These are phyloP conservation scores for Turritopsis rubra DNA, from an alignment of 30 jellyfish, hydroid and myxozoan species.

Conservation along the genomic window DNA sequence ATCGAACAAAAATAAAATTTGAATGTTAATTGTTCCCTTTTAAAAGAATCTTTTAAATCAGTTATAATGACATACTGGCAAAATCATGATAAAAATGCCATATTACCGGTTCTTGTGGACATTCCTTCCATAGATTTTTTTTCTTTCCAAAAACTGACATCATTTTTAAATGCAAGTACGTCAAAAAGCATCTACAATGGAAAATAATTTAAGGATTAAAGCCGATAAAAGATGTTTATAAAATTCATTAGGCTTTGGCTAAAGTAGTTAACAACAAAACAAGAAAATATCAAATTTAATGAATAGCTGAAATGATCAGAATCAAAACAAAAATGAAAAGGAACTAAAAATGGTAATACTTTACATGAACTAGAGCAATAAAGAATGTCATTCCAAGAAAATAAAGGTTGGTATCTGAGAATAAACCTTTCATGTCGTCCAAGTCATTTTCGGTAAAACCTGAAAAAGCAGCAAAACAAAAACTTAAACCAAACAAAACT, in stretches of 20 bases:
- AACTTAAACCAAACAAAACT: not conserved
- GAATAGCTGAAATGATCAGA: not conserved
- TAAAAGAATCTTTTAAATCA: too few relatives aligned
- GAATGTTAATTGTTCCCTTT: too few relatives aligned
- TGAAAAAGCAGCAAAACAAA: constrained; percentile 14
- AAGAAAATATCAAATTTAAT: not conserved
- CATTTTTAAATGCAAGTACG: constrained; percentile 95
- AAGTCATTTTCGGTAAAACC: constrained; percentile 92
- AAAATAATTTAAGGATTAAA: too few relatives aligned
- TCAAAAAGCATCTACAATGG: constrained; percentile 78
- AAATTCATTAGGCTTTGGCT: too few relatives aligned
- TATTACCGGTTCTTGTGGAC: constrained; percentile 85
- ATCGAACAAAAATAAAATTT: constrained; percentile 1
- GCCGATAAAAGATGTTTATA: too few relatives aligned
- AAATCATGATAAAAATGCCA: not conserved
- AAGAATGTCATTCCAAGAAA: constrained; percentile 84
- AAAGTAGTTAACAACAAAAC: too few relatives aligned
- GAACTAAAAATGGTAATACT: not conserved
- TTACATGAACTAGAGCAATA: constrained; percentile 86
- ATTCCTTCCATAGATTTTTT: constrained; percentile 92
- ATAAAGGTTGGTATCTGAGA: constrained; percentile 88
- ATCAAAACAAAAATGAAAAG: not conserved
- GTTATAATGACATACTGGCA: constrained; percentile 26
- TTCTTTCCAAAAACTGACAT: constrained; percentile 78
- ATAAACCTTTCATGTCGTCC: constrained; percentile 80